Evolutionary conservation across 2,797 vertebrate genomes (phyloP).

Genomic region (Poeciliopsis turneri): DNA sequence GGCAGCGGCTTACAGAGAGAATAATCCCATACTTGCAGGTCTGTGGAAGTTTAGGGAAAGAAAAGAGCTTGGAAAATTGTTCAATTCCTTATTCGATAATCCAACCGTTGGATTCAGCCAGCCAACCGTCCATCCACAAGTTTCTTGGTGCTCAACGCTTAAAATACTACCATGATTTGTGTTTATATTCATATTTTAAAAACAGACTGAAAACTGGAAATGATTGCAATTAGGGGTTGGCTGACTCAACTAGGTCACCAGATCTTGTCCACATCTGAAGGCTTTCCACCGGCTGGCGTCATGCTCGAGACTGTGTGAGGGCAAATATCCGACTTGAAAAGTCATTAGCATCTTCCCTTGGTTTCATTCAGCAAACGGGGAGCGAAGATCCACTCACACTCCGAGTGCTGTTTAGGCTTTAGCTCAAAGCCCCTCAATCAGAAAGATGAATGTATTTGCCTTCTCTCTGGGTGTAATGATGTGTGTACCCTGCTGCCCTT

Average conservation of each 20-base stretch:
- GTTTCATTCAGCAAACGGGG: slow-evolving; percentile 9
- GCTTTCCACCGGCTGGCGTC: background rate
- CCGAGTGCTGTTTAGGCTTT: slow-evolving; percentile 59
- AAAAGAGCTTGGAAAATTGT: background rate
- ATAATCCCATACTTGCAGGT: background rate
- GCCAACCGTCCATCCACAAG: background rate
- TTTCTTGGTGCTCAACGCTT: background rate
- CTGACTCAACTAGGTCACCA: background rate
- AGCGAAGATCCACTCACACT: slow-evolving; percentile 7
- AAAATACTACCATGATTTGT: background rate
- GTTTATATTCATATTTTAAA: background rate
- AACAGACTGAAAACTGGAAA: background rate
- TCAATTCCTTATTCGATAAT: background rate
- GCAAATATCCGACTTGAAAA: background rate
- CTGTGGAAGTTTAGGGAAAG: background rate
- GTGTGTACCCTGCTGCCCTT: slow-evolving; percentile 77
- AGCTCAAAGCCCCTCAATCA: slow-evolving; percentile 65
- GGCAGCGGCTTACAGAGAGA: background rate
- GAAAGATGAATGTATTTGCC: slow-evolving; percentile 78
- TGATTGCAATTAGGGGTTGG: background rate
- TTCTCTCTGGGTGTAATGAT: slow-evolving; percentile 78
- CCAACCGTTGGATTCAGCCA: background rate
- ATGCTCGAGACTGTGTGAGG: background rate
- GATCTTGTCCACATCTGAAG: background rate
- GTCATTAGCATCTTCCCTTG: slow-evolving; percentile 9